These are phyloP conservation scores for Thaumatotibia leucotreta DNA, from an alignment of 1,140 invertebrate genomes.

Conservation along the genomic window DNA sequence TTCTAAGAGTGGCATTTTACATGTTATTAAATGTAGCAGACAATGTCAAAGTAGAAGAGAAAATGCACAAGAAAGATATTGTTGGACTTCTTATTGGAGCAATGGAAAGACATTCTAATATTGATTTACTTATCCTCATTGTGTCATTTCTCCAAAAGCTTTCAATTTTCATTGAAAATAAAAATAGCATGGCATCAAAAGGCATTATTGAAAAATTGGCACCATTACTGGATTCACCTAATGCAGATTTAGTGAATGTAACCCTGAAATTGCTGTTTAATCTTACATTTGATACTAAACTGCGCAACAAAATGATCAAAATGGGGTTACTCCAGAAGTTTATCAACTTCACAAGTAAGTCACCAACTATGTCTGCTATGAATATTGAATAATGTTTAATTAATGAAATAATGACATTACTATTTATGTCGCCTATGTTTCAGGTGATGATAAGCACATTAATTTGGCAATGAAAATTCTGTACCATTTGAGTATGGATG, in stretches of 20 bases:
- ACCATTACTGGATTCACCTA: conserved; percentile 83
- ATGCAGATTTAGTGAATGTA: conserved; percentile 90
- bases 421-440: conserved; percentile 40
- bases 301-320: conserved; percentile 93
- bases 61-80: conserved; percentile 97
- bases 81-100: conserved; percentile 92
- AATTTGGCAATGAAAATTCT: conserved; percentile 91
- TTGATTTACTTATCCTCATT: conserved; percentile 93
- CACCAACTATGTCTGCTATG: neutral
- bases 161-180: conserved; percentile 96
- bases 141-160: conserved; percentile 97
- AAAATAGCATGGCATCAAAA: conserved; percentile 90
- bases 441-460: conserved; percentile 90
- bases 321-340: conserved; percentile 93
- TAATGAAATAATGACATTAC: neutral
- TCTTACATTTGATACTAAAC: conserved; percentile 95
- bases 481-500: conserved; percentile 97
- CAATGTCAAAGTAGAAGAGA: conserved; percentile 95
- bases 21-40: conserved; percentile 96
- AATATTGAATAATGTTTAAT: neutral
- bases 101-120: conserved; percentile 89
- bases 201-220: conserved; percentile 87
- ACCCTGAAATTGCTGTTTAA: conserved; percentile 95
- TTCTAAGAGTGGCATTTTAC: conserved; percentile 92
- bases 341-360: conserved; percentile 90